These are phyloP conservation scores for Spermophilus dauricus DNA, from an alignment of 2,113 vertebrate genomes.

Conservation along the genomic window DNA sequence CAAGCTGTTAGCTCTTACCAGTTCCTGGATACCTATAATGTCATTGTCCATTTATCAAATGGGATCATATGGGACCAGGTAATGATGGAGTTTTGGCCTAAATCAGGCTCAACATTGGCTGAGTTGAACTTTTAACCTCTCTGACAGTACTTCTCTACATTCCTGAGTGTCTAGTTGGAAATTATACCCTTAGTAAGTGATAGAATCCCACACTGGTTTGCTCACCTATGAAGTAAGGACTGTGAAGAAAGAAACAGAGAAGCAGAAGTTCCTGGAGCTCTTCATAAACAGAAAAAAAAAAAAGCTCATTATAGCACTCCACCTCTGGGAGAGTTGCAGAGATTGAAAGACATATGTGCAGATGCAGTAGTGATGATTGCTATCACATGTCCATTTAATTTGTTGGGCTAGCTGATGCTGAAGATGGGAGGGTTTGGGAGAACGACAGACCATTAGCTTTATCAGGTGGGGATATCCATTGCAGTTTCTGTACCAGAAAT, in stretches of 20 bases:
- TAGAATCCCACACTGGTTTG: neutral
- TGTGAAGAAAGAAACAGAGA: neutral
- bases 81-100: neutral
- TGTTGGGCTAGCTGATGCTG: neutral
- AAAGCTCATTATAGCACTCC: neutral
- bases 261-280: neutral
- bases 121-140: no score
- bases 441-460: neutral
- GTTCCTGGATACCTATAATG: neutral
- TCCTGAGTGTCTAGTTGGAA: neutral
- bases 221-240: neutral
- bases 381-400: neutral
- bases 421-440: neutral
- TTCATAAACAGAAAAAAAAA: neutral
- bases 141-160: neutral
- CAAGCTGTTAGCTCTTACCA: neutral
- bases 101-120: neutral
- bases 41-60: neutral
- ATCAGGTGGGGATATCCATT: neutral
- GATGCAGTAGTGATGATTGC: neutral
- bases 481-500: no score
- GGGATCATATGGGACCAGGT: neutral
- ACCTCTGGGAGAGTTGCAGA: neutral
- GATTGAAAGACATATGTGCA: neutral
- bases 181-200: neutral